Evolutionary conservation across 2,888 invertebrate species (phyloP).

Genomic region (Polietes domitor): DNA sequence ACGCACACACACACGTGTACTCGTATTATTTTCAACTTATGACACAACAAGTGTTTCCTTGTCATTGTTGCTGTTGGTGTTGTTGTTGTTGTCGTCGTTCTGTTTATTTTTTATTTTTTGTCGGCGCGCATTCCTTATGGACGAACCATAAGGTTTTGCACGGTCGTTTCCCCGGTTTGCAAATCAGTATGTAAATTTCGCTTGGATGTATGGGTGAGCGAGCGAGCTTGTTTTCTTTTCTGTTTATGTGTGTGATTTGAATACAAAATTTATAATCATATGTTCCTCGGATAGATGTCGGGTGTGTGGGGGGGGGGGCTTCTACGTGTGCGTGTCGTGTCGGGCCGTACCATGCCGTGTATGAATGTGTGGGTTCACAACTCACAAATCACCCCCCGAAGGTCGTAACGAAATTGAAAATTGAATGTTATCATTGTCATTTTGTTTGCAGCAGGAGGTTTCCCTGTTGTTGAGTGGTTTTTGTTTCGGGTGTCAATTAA

Average conservation of each 20-base stretch:
- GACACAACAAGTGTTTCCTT: constrained; percentile 46
- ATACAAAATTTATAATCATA: constrained; percentile 33
- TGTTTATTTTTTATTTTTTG: no score
- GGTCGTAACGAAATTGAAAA: constrained; percentile 46
- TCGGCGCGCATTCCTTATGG: neutral
- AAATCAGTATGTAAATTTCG: constrained; percentile 40
- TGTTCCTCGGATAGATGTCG: neutral
- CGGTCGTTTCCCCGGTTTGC: neutral
- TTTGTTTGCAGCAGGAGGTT: constrained; percentile 18
- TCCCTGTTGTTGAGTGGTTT: constrained; percentile 28
- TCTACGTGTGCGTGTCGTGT: neutral
- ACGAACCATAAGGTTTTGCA: neutral
- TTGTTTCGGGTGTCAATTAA: constrained; percentile 58
- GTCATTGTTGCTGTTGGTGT: no score
- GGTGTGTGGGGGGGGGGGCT: neutral
- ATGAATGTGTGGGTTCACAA: neutral
- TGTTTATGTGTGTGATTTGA: constrained; percentile 31
- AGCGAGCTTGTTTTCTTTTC: neutral
- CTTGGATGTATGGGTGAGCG: neutral
- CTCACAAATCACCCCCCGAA: constrained; percentile 16
- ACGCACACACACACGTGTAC: neutral
- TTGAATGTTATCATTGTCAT: constrained; percentile 42
- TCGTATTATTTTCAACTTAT: constrained; percentile 44
- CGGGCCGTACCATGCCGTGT: neutral
- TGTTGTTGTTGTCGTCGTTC: no score